These are phyloP conservation scores for Tamias sibiricus DNA, from an alignment of 2,113 vertebrate genomes.

Conservation along the genomic window DNA sequence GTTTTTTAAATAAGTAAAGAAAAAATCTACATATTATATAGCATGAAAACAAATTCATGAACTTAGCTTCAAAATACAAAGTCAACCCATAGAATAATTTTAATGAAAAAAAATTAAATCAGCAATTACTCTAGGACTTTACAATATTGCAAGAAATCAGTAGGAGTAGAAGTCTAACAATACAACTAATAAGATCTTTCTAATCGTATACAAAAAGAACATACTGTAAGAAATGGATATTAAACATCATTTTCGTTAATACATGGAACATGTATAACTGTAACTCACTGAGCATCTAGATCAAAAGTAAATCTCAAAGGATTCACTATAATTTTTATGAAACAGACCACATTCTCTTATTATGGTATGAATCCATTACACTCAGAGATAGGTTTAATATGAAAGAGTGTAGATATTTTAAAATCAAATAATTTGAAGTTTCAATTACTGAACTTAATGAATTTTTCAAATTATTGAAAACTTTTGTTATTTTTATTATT, in stretches of 20 bases:
- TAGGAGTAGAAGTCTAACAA: neutral
- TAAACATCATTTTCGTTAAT: neutral
- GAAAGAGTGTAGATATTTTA: neutral
- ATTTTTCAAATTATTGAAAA: neutral
- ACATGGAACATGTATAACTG: neutral
- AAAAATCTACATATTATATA: neutral
- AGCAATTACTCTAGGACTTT: neutral
- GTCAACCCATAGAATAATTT: neutral
- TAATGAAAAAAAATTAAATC: neutral
- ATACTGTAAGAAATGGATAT: neutral
- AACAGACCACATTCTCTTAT: neutral
- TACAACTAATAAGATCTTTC: neutral
- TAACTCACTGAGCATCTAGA: neutral
- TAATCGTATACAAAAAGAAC: neutral
- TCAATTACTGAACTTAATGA: neutral
- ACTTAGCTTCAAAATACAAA: neutral
- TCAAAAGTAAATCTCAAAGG: neutral
- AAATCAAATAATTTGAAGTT: neutral
- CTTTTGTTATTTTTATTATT: neutral
- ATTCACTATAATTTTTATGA: neutral
- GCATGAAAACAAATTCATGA: neutral
- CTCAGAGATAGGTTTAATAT: neutral
- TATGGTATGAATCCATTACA: neutral
- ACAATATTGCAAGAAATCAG: neutral
- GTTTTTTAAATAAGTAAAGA: neutral